Evolutionary conservation across 2,888 invertebrate species (phyloP).

Genomic region (Ptychoptera contaminata): DNA sequence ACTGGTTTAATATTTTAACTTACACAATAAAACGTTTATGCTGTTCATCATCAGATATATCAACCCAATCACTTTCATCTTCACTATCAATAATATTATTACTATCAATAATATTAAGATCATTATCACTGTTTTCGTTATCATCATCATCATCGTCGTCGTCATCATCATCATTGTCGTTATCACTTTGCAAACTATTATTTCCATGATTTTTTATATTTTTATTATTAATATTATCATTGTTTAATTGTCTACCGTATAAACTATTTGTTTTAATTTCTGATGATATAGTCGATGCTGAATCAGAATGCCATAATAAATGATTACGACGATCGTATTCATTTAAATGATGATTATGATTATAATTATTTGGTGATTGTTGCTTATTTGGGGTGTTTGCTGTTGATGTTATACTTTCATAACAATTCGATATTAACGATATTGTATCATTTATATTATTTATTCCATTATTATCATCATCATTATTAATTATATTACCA

Average conservation of each 20-base stretch:
- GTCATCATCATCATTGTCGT: neutral
- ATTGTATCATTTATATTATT: constrained; percentile 31
- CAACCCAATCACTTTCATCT: constrained; percentile 30
- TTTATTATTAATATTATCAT: constrained; percentile 5
- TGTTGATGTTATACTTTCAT: constrained; percentile 25
- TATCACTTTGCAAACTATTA: neutral
- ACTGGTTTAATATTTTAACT: constrained; percentile 19
- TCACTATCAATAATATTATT: constrained; percentile 17
- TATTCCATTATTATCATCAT: constrained; percentile 46
- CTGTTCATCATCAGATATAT: constrained; percentile 22
- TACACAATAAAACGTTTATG: constrained; percentile 28
- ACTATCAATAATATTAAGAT: neutral
- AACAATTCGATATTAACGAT: constrained; percentile 27
- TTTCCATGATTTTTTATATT: neutral
- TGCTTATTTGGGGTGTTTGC: neutral
- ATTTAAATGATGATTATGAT: neutral
- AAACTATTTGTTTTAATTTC: constrained; percentile 30
- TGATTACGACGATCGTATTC: constrained; percentile 3
- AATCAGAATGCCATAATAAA: constrained; percentile 22
- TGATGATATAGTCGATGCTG: constrained; percentile 26
- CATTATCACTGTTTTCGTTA: neutral
- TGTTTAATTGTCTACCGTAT: constrained; percentile 24
- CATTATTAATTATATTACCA: constrained; percentile 17
- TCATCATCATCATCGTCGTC: constrained; percentile 3
- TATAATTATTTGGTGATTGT: neutral